Evolutionary conservation across 2,888 invertebrate species (phyloP).

Genomic region (Morpho helenor): DNA sequence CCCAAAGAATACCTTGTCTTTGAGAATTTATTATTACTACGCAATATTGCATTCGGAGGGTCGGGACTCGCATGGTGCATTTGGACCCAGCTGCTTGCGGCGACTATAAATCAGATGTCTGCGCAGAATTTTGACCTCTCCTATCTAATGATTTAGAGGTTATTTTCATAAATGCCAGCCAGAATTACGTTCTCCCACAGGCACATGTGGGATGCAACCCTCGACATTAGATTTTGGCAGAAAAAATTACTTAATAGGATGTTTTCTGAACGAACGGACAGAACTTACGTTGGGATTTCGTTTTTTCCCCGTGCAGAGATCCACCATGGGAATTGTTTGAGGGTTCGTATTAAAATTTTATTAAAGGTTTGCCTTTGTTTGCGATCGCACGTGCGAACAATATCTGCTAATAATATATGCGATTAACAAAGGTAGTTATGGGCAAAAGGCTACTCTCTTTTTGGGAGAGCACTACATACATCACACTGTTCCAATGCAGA

Average conservation of each 20-base stretch:
- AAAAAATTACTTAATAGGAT: conserved; percentile 76
- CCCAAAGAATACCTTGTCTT: conserved; percentile 64
- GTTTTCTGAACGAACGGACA: conserved; percentile 64
- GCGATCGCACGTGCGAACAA: conserved; percentile 18
- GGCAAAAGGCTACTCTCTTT: too few species aligned
- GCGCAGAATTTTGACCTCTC: conserved; percentile 32
- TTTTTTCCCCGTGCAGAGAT: conserved; percentile 39
- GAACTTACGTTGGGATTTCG: conserved; percentile 37
- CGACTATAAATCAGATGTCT: neutral
- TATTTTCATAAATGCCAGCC: conserved; percentile 27
- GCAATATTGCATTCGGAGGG: conserved; percentile 66
- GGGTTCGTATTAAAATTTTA: conserved; percentile 31
- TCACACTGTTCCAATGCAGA: too few species aligned
- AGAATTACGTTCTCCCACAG: conserved; percentile 50
- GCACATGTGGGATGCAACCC: conserved; percentile 71
- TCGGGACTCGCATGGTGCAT: conserved; percentile 58
- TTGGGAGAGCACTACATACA: too few species aligned
- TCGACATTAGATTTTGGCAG: conserved; percentile 67
- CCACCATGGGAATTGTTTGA: conserved; percentile 30
- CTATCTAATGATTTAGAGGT: conserved; percentile 25
- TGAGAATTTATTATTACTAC: conserved; percentile 73
- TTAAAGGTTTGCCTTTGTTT: conserved; percentile 20
- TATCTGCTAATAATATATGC: neutral
- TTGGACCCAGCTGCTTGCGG: conserved; percentile 60
- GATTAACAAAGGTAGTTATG: too few species aligned